A percentile compares a stretch with the other conserved stretches of the same genome.
Conservation (phyloP, 2,888 invertebrate species). For the Phengaris arion region DNA sequence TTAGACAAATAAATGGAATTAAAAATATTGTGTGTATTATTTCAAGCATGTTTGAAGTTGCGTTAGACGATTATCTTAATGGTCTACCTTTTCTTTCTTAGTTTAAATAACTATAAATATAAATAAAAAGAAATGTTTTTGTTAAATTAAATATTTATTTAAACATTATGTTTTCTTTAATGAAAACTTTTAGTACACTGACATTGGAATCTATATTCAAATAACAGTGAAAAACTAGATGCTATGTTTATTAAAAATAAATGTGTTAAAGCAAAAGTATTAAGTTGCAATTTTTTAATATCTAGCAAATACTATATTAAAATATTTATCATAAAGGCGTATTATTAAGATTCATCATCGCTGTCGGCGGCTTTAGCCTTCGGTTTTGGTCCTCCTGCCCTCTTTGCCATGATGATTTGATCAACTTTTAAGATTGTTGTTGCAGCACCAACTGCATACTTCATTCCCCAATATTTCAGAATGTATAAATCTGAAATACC, state of each 20-base stretch:
- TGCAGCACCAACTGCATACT: constrained; percentile 96
- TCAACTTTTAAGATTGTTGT: constrained; percentile 95
- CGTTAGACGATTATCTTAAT: no score
- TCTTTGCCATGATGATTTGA: constrained; percentile 99
- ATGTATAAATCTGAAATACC: constrained; percentile 91
- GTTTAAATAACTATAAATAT: background rate
- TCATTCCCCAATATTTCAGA: constrained; percentile 95
- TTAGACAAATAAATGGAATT: constrained; percentile 11
- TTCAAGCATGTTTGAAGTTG: background rate
- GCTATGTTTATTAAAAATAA: constrained; percentile 29
- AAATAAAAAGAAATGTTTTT: background rate
- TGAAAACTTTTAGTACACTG: constrained; percentile 24
- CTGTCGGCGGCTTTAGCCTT: constrained; percentile 80
- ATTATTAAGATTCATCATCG: constrained; percentile 85
- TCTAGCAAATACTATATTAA: constrained; percentile 32
- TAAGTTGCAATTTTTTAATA: constrained; percentile 19
- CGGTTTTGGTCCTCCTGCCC: constrained; percentile 96
- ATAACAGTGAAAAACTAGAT: constrained; percentile 25
- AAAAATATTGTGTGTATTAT: constrained; percentile 4
- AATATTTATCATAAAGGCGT: constrained; percentile 8
- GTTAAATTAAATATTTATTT: constrained; percentile 29
- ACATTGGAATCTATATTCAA: constrained; percentile 20
- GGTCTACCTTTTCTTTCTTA: background rate
- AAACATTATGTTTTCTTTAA: constrained; percentile 13
- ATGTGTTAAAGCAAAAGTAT: constrained; percentile 29